These are phyloP conservation scores for Exocentrus adspersus DNA, from an alignment of 2,888 invertebrate species.

Conservation along the genomic window DNA sequence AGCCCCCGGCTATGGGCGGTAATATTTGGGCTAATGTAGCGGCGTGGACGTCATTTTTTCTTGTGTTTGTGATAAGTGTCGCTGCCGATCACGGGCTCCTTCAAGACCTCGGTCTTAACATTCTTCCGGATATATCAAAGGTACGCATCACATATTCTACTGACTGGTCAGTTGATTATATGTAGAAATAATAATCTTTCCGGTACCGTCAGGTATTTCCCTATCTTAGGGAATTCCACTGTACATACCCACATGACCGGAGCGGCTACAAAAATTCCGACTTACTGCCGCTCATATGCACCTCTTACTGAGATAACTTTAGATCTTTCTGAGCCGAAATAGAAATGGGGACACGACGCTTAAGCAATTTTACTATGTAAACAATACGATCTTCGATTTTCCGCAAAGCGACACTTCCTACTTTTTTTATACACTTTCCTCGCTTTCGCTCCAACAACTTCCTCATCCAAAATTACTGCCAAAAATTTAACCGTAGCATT, in stretches of 20 bases:
- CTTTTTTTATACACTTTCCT: not conserved
- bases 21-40: slow-evolving; percentile 55
- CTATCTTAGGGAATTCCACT: slow-evolving; percentile 49
- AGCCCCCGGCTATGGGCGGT: slow-evolving; percentile 59
- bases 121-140: slow-evolving; percentile 58
- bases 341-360: slow-evolving; percentile 44
- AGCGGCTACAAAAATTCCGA: slow-evolving; percentile 26
- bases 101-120: slow-evolving; percentile 57
- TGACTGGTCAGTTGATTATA: slow-evolving; percentile 1
- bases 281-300: slow-evolving; percentile 4
- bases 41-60: slow-evolving; percentile 57
- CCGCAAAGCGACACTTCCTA: not conserved
- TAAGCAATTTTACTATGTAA: slow-evolving; percentile 29
- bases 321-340: slow-evolving; percentile 37
- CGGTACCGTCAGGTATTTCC: slow-evolving; percentile 49
- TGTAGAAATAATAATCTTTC: slow-evolving; percentile 5
- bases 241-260: slow-evolving; percentile 42
- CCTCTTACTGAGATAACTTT: slow-evolving; percentile 14
- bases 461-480: no score
- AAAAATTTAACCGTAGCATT: no score
- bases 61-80: slow-evolving; percentile 50
- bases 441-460: not conserved
- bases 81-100: slow-evolving; percentile 52
- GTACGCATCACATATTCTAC: slow-evolving; percentile 43
- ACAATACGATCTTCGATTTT: slow-evolving; percentile 4